phyloP scores from a whole-genome alignment of 1,140 invertebrate genomes.

The Sitobion miscanthi region DNA sequence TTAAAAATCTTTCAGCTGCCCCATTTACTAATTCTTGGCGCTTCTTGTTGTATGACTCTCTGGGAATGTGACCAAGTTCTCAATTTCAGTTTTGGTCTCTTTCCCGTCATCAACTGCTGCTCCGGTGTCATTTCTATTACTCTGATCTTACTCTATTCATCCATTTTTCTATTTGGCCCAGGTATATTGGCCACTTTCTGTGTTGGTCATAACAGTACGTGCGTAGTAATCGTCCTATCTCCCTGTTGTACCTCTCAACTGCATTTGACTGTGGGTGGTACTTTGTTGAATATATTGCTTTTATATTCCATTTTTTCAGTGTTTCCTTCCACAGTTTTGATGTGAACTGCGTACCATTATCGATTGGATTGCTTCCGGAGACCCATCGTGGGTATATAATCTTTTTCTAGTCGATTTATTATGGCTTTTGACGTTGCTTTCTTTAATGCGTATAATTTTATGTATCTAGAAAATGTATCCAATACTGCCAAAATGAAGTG shows the following conservation, averaged over 20 bases:
- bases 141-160: neutral
- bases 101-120: neutral
- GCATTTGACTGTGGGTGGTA: slow-evolving; percentile 25
- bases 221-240: neutral
- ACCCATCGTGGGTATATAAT: no score
- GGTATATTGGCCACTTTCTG: neutral
- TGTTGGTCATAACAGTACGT: neutral
- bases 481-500: neutral
- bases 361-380: no score
- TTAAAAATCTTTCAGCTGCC: no score
- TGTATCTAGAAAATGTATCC: no score
- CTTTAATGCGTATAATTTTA: no score
- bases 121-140: neutral
- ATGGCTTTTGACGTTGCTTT: no score
- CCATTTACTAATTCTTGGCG: no score
- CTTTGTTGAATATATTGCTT: neutral
- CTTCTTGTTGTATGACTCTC: neutral
- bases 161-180: neutral
- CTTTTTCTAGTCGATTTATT: no score
- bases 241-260: neutral
- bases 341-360: no score
- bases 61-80: neutral
- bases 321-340: no score
- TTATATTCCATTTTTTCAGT: neutral
- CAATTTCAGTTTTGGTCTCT: neutral